A percentile compares a stretch with the other conserved stretches of the same genome.
Conservation (phyloP, 1,140 invertebrate genomes). For the Stegodyphus mimosarum region DNA sequence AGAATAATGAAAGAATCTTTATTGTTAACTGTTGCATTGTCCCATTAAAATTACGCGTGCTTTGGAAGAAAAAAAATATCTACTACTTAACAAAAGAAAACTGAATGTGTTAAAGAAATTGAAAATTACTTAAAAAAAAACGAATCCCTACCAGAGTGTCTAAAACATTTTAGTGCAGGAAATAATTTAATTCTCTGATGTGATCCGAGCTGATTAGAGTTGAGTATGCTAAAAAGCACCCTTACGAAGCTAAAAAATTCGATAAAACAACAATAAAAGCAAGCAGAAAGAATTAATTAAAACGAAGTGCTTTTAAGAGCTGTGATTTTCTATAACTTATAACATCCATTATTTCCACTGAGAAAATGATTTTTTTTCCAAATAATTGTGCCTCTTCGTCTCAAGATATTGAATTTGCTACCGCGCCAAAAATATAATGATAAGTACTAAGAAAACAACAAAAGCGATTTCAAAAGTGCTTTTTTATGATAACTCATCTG, state of each 20-base stretch:
- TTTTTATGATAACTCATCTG: not conserved
- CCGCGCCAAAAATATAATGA: not conserved
- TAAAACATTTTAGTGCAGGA: not conserved
- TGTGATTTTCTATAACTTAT: constrained; percentile 32
- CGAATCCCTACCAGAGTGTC: not conserved
- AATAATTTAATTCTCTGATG: constrained; percentile 24
- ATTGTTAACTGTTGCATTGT: no score
- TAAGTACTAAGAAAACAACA: not conserved
- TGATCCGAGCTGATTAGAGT: constrained; percentile 9
- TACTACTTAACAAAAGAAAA: no score
- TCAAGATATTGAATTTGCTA: not conserved
- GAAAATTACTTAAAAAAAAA: no score
- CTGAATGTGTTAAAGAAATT: no score
- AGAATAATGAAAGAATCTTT: no score
- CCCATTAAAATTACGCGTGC: no score
- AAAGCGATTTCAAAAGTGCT: constrained; percentile 1
- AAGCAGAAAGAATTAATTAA: constrained; percentile 40
- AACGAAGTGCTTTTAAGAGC: constrained; percentile 45
- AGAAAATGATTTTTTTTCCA: not conserved
- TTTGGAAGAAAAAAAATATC: no score
- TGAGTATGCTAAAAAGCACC: constrained; percentile 1
- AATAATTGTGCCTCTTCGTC: not conserved
- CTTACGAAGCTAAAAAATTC: not conserved
- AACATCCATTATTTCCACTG: constrained; percentile 23
- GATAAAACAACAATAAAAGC: not conserved